phyloP scores from a whole-genome alignment of 2,113 vertebrate species.

The Nansenia antarctica region DNA sequence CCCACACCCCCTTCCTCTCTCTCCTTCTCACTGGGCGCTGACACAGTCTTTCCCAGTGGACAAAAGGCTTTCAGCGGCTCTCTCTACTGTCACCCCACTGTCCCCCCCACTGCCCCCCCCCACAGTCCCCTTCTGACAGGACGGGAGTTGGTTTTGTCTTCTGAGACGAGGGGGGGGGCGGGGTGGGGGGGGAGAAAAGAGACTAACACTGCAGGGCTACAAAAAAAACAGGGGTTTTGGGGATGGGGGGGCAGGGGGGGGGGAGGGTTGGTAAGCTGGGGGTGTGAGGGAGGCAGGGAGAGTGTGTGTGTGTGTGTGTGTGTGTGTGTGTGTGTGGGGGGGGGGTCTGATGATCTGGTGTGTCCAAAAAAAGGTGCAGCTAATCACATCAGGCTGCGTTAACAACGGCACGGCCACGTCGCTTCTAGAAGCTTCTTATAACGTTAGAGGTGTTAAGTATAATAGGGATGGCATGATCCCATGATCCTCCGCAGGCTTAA shows the following conservation, averaged over 20 bases:
- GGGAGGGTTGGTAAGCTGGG: background rate
- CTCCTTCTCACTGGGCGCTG: constrained; percentile 36
- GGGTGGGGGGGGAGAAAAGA: constrained; percentile 36
- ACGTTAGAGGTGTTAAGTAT: constrained; percentile 66
- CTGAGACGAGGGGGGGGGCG: constrained; percentile 41
- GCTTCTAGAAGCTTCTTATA: too few species aligned
- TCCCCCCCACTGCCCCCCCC: constrained; percentile 6
- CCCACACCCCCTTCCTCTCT: background rate
- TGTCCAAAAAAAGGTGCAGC: constrained; percentile 41
- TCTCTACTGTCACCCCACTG: constrained; percentile 61
- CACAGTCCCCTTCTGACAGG: constrained; percentile 51
- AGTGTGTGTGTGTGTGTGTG: constrained; percentile 1
- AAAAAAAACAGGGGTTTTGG: constrained; percentile 34
- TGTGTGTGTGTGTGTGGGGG: constrained; percentile 4
- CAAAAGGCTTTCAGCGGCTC: constrained; percentile 78
- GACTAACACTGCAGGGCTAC: constrained; percentile 22
- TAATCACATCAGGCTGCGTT: constrained; percentile 63
- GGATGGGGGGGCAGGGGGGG: background rate
- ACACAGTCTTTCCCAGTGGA: constrained; percentile 73
- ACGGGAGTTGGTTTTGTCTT: constrained; percentile 71
- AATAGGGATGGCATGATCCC: constrained; percentile 68
- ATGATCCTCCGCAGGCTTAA: constrained; percentile 70
- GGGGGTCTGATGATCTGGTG: constrained; percentile 33
- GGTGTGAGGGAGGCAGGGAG: background rate
- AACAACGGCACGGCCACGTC: constrained; percentile 64